These are phyloP conservation scores for Eublepharis macularius DNA, from an alignment of 2,113 vertebrate genomes.

Conservation along the genomic window DNA sequence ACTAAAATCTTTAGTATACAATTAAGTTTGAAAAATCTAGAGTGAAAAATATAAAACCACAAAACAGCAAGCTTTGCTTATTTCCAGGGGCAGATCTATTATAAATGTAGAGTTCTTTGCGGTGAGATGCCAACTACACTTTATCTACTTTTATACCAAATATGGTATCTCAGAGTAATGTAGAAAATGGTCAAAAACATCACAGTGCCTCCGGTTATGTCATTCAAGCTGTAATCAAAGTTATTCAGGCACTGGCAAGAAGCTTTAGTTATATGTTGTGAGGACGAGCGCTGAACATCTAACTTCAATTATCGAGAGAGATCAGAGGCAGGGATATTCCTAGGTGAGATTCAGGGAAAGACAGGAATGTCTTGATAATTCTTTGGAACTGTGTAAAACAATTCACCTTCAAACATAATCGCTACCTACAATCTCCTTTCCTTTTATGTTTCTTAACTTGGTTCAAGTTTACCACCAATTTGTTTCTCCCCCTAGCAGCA, in stretches of 20 bases:
- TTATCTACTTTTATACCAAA: slow-evolving; percentile 13
- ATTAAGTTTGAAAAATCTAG: background rate
- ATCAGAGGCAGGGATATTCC: background rate
- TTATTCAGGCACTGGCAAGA: slow-evolving; percentile 43
- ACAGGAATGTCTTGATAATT: background rate
- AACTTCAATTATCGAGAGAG: slow-evolving; percentile 27
- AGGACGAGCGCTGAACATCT: background rate
- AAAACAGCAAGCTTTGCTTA: background rate
- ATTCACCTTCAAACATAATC: background rate
- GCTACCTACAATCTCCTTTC: background rate
- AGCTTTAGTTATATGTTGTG: slow-evolving; percentile 23
- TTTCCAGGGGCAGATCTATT: background rate
- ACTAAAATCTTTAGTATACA: slow-evolving; percentile 5
- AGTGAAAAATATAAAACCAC: background rate
- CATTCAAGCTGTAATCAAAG: slow-evolving; percentile 19
- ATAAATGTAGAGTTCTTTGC: background rate
- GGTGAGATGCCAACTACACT: background rate
- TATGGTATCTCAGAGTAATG: background rate
- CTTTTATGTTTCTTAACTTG: background rate
- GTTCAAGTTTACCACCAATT: background rate
- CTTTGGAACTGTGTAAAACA: background rate
- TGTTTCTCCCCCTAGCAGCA: background rate
- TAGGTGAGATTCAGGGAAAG: background rate
- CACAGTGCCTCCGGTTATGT: background rate
- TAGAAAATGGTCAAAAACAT: background rate